Percentiles rank a stretch among this genome's conserved stretches.
Conservation (phyloP, 2,113 vertebrate genomes). For the Mastomys coucha region DNA sequence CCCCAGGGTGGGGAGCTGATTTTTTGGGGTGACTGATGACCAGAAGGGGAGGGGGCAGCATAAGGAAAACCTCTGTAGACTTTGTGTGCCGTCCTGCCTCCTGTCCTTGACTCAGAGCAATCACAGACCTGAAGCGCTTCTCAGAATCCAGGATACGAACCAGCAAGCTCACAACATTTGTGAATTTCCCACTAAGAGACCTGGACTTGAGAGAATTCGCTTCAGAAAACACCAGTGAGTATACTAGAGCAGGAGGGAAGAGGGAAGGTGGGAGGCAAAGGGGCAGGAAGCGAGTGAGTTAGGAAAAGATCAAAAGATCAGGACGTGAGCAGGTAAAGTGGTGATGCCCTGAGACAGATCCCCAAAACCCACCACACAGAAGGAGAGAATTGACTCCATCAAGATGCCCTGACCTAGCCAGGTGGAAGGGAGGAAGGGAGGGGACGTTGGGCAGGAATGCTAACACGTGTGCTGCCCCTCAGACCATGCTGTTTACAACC, state of each 20-base stretch:
- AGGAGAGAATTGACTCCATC: not conserved
- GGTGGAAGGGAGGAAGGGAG: not conserved
- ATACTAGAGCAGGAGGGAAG: not conserved
- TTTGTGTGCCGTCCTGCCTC: not conserved
- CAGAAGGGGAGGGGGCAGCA: not conserved
- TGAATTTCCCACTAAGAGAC: slow-evolving; percentile 96
- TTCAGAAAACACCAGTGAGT: slow-evolving; percentile 93
- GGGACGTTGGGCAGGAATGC: rapidly evolving
- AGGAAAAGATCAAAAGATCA: not conserved
- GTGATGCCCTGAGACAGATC: not conserved
- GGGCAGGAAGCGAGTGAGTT: not conserved
- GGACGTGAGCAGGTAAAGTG: not conserved
- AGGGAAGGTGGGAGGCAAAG: not conserved
- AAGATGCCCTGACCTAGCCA: not conserved
- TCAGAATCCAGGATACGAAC: slow-evolving; percentile 93
- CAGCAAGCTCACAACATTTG: slow-evolving; percentile 95
- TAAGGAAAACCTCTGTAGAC: not conserved
- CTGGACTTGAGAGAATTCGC: slow-evolving; percentile 96
- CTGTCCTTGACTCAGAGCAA: slow-evolving; percentile 86
- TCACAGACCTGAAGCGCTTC: slow-evolving; percentile 96
- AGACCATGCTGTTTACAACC: slow-evolving; percentile 95
- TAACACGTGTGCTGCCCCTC: slow-evolving; percentile 47
- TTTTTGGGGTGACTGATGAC: not conserved
- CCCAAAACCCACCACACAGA: not conserved
- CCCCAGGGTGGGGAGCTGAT: not conserved